These are phyloP conservation scores for Cephus runcator DNA, from an alignment of 2,888 invertebrate species.

Conservation along the genomic window DNA sequence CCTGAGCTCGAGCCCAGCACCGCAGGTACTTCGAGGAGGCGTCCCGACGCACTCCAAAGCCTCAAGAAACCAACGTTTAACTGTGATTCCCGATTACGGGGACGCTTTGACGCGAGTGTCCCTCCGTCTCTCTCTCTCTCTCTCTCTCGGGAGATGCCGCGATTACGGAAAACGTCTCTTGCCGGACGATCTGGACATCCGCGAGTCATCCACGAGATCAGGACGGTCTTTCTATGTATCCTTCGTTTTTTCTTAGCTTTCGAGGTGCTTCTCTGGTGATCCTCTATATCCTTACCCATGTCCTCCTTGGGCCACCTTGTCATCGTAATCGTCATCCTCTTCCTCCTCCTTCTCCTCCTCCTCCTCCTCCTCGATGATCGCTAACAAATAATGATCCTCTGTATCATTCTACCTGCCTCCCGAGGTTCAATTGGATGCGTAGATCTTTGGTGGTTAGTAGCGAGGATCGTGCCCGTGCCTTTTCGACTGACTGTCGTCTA, in stretches of 20 bases:
- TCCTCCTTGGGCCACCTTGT: background rate
- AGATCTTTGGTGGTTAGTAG: background rate
- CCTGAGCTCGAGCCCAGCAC: conserved; percentile 65
- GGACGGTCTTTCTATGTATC: background rate
- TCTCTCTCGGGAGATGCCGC: background rate
- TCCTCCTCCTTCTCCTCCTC: too few relatives aligned
- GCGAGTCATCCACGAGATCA: background rate
- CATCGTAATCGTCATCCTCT: too few relatives aligned
- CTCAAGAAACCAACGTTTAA: conserved; percentile 40
- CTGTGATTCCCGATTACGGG: conserved; percentile 33
- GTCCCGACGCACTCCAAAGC: background rate
- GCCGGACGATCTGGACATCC: background rate
- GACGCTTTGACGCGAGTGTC: background rate
- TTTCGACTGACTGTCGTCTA: background rate
- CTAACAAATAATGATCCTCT: background rate
- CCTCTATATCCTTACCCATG: background rate
- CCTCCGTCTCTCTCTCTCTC: background rate
- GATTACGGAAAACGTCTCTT: background rate
- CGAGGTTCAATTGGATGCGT: background rate
- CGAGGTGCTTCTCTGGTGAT: background rate
- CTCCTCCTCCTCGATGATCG: background rate
- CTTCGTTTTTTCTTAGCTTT: background rate
- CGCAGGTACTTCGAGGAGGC: background rate
- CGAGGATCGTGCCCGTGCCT: background rate
- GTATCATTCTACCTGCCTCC: background rate